Evolutionary conservation across 2,113 vertebrate species (phyloP).

Genomic region (Ammodramus savannarum): DNA sequence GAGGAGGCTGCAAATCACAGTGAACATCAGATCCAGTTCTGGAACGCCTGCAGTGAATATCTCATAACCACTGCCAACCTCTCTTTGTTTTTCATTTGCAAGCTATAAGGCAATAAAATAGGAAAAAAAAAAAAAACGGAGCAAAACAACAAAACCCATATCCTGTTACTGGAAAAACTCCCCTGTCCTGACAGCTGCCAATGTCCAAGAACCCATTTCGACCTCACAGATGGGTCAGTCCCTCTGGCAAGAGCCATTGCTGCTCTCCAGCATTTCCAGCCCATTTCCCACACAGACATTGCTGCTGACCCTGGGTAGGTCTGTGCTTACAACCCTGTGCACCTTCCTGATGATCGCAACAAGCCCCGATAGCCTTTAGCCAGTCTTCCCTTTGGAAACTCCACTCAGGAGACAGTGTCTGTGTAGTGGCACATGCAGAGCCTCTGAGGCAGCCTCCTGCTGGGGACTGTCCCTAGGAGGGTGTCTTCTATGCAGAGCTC

Average conservation of each 20-base stretch:
- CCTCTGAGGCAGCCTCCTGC: background rate
- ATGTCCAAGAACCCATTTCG: background rate
- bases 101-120: constrained; percentile 16
- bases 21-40: constrained; percentile 46
- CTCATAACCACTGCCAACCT: constrained; percentile 18
- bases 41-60: constrained; percentile 28
- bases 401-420: background rate
- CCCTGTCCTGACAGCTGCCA: background rate
- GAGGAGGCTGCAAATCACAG: constrained; percentile 56
- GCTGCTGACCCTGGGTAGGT: background rate
- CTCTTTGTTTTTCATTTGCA: constrained; percentile 55
- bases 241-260: background rate
- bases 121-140: background rate
- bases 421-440: background rate
- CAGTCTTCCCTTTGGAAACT: background rate
- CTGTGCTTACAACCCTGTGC: background rate
- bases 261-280: background rate
- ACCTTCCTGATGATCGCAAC: background rate
- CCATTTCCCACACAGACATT: background rate
- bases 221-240: background rate
- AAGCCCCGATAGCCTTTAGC: background rate
- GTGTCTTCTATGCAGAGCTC: background rate
- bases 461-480: background rate
- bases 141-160: background rate
- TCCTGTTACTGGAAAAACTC: background rate